Percentiles rank a stretch among this genome's conserved stretches.
phyloP scores from a whole-genome alignment of 2,888 invertebrate genomes.

The Dascillus cervinus region DNA sequence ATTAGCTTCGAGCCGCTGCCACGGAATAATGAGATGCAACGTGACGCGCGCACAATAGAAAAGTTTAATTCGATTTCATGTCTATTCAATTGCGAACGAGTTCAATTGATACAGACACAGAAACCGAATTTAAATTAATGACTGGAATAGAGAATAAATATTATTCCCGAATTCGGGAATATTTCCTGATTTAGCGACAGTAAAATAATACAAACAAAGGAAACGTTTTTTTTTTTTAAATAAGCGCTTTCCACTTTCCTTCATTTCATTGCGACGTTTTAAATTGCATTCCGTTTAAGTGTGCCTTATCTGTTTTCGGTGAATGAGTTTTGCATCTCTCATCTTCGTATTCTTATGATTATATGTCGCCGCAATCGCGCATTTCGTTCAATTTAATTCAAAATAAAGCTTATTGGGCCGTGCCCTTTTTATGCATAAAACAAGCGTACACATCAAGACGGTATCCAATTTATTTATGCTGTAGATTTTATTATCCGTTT shows the following conservation, averaged over 20 bases:
- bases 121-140: no score
- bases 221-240: conserved; percentile 12
- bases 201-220: conserved; percentile 9
- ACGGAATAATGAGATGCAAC: conserved; percentile 34
- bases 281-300: conserved; percentile 13
- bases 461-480: conserved; percentile 17
- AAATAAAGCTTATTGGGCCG: conserved; percentile 16
- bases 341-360: conserved; percentile 13
- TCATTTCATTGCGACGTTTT: conserved; percentile 14
- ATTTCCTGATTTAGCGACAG: no score
- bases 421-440: conserved; percentile 16
- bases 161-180: no score
- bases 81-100: conserved; percentile 13
- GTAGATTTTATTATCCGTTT: conserved; percentile 13
- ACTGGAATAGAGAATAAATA: no score
- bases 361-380: conserved; percentile 16
- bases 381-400: conserved; percentile 17
- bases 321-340: conserved; percentile 7
- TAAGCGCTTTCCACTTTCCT: conserved; percentile 10
- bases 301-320: conserved; percentile 10
- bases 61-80: conserved; percentile 32
- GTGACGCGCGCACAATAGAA: conserved; percentile 29
- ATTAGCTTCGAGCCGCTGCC: conserved; percentile 29
- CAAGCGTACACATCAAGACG: conserved; percentile 16
- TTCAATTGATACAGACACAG: conserved; percentile 14